phyloP scores from a whole-genome alignment of 2,888 invertebrate genomes.

The Elgonia sp. region DNA sequence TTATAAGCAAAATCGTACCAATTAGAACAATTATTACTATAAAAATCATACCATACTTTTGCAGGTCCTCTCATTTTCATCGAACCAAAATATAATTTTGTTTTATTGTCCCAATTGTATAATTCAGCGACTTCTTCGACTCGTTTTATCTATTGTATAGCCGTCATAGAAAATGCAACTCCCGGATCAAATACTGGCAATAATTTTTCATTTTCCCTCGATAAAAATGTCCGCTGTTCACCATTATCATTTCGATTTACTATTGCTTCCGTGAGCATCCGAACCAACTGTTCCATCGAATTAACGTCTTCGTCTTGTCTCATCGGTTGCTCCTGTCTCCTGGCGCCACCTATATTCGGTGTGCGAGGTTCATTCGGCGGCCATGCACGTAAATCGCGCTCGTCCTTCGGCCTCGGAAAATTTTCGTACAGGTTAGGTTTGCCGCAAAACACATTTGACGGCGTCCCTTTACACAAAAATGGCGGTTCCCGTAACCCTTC shows the following conservation, averaged over 20 bases:
- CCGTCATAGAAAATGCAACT: background rate
- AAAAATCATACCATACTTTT: constrained; percentile 36
- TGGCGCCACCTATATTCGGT: background rate
- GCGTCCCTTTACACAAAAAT: too few species aligned
- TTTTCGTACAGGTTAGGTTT: background rate
- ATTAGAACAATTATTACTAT: background rate
- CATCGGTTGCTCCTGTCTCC: background rate
- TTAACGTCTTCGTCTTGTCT: background rate
- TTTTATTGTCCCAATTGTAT: constrained; percentile 14
- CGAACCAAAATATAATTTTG: constrained; percentile 10
- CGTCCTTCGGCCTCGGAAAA: background rate
- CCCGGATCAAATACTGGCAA: background rate
- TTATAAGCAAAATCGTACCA: background rate
- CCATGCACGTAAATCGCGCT: background rate
- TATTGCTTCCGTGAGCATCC: background rate
- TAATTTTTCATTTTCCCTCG: background rate
- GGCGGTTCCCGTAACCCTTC: too few species aligned
- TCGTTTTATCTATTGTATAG: background rate
- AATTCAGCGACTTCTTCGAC: constrained; percentile 20
- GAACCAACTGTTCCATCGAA: background rate
- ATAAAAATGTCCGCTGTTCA: background rate
- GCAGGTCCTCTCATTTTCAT: constrained; percentile 34
- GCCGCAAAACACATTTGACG: background rate
- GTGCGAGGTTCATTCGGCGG: background rate
- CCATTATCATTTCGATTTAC: too few species aligned